Evolutionary conservation across 2,797 vertebrate species (phyloP), one percentile per base, ranked within the genome.

Genomic region (Strix occidentalis): DNA sequence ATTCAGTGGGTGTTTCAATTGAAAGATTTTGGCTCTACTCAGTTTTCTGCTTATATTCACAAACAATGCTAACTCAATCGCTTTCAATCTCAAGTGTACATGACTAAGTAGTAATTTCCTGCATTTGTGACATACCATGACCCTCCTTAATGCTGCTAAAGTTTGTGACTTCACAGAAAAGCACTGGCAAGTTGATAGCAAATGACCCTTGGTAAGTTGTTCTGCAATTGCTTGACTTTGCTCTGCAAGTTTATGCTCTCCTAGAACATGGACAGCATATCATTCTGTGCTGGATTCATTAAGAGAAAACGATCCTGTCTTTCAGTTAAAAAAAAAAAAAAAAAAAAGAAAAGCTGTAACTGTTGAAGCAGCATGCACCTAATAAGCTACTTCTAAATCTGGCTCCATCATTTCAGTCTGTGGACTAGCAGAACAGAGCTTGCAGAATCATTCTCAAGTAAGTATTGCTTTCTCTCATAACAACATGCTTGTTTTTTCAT

Each of bases 311-410:
- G 29, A 96, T 89, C 93, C 65, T 4, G 9, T 90, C 86, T 96
- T 83, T 92, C 90, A 78, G 71, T 76, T 83, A 9, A 70, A 35
- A 74, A 74, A 56, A 70, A 87, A 84, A 92, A 37, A 37, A 35
- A 35, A 35, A 35, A 37, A 37, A 94, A 92, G 96, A 92, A 45
- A 95, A 28, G 89, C 95, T 94, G 83, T 85, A 96, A 96, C 74
- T 82, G 93, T 96, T 95, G 93, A 95, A 97, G 82, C 96, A 91
- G 94, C 79, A 92, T 91, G 95, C 89, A 96, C 85, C 95, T 96
- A 96, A 96, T 96, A 92, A 95, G 84, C 90, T 88, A 93, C 85
- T 97, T 95, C 88, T 96, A 95, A 90, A 91, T 95, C 95, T 93
- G 75, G 84, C 95, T 95, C 82, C 83, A 86, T 93, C 79, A 75